A percentile compares a stretch with the other conserved stretches of the same genome.
phyloP scores from a whole-genome alignment of 1,140 invertebrate species.

The Drosophila mayri region DNA sequence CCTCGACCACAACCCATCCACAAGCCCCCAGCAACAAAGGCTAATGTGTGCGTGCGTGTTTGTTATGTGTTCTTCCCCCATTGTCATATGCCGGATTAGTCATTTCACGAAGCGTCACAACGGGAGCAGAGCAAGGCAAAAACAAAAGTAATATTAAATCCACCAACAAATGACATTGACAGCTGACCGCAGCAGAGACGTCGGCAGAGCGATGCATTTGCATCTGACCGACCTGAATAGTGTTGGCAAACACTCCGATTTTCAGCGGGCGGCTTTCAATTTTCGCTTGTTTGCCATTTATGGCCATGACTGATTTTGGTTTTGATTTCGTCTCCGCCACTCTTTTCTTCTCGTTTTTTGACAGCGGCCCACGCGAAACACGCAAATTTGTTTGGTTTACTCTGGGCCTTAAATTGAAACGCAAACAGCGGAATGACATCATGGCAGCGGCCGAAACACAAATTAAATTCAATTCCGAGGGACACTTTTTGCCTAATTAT shows the following conservation, averaged over 20 bases:
- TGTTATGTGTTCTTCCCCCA: slow-evolving; percentile 60
- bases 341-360: slow-evolving; percentile 23
- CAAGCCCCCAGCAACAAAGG: not conserved
- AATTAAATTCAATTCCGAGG: slow-evolving; percentile 35
- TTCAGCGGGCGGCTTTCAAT: slow-evolving; percentile 25
- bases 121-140: slow-evolving; percentile 20
- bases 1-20: too few relatives aligned
- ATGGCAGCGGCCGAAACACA: slow-evolving; percentile 42
- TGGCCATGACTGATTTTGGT: slow-evolving; percentile 45
- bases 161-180: slow-evolving; percentile 51
- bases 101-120: slow-evolving; percentile 48
- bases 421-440: slow-evolving; percentile 62
- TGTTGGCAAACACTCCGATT: slow-evolving; percentile 21
- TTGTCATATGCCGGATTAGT: slow-evolving; percentile 68
- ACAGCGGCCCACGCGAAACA: slow-evolving; percentile 58
- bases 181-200: slow-evolving; percentile 49
- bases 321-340: slow-evolving; percentile 15
- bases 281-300: slow-evolving; percentile 53
- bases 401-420: slow-evolving; percentile 53
- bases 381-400: slow-evolving; percentile 54
- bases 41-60: slow-evolving; percentile 41
- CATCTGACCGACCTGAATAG: slow-evolving; percentile 10
- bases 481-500: slow-evolving; percentile 46
- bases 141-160: slow-evolving; percentile 23
- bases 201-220: slow-evolving; percentile 30